These are phyloP conservation scores for Heliconius ismenius DNA, from an alignment of 2,888 invertebrate species.

Conservation along the genomic window DNA sequence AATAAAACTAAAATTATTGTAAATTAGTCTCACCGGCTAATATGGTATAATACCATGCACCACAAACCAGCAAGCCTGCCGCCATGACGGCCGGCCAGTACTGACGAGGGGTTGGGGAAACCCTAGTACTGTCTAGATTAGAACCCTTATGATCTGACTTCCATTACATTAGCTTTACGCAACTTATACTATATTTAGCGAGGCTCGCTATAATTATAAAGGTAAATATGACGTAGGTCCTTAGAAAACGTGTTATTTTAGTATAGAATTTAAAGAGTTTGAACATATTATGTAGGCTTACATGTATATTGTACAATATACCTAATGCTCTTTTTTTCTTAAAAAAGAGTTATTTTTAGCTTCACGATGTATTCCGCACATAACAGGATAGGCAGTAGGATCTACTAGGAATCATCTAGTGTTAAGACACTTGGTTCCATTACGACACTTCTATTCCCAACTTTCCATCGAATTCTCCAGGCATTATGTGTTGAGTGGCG, in stretches of 20 bases:
- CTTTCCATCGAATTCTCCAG: too few species aligned
- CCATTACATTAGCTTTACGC: conserved; percentile 40
- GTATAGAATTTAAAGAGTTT: not conserved
- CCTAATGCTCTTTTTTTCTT: not conserved
- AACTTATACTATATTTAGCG: conserved; percentile 23
- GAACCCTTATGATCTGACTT: conserved; percentile 62
- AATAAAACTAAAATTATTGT: not conserved
- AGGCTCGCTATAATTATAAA: not conserved
- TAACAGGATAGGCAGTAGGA: too few species aligned
- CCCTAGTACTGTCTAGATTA: conserved; percentile 61
- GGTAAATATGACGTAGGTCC: conserved; percentile 5
- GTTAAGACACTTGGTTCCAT: too few species aligned
- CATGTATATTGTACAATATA: too few species aligned
- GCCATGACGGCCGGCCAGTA: conserved; percentile 62
- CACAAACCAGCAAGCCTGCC: conserved; percentile 66
- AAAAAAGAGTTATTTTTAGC: too few species aligned
- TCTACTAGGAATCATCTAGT: too few species aligned
- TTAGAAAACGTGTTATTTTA: not conserved
- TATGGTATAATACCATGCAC: conserved; percentile 75
- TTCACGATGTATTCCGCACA: too few species aligned
- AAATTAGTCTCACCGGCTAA: conserved; percentile 62
- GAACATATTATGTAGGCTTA: not conserved
- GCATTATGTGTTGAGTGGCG: too few species aligned
- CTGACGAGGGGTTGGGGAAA: conserved; percentile 58
- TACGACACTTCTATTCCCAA: too few species aligned